Base-by-base conservation (phyloP, 2,113 vertebrate genomes). In the Cephalopholis sonnerati region DNA sequence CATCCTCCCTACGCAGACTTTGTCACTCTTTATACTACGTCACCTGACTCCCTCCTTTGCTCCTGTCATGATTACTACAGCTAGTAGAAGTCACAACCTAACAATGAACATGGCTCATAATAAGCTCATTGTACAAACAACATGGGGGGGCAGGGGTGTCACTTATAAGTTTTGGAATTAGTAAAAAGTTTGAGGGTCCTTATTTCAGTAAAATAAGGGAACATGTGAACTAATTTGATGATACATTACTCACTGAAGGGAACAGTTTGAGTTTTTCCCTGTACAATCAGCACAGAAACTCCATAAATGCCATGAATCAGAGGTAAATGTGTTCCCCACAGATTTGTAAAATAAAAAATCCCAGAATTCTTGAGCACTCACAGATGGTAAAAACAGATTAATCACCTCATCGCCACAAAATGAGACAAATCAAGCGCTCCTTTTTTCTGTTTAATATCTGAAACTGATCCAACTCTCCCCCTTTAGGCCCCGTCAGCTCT, bases 391-490 rank as follows among this genome's bases (percentile, higher is more conserved):
- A 67, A 87, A 84, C 58, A 22, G 68, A 89, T 87, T 82, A 88
- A 80, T 86, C 86, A 80, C 54, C 63, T 62, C 75, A 57, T 77
- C 22, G 29, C 58, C 80, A 74, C 88, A 91, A 88, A 85, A 87
- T 54, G 61, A 77, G 80, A 78, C 86, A 76, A 91, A 93, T 88
- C 79, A 78, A 86, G 54, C 8, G 1, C 61, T 75, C 24, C 50
- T 81, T 84, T 83, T 81, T 92, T 83, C 77, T 88, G 85, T 90
- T 93, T 84, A 91, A 91, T 87, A 70, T 77, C 85, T 91, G 91
- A 92, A 87, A 90, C 79, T 50, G 88, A 88, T 92, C 89, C 89
- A 92, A 69, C 54, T 65, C 4, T 25, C n/a, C 55, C 64, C 79
- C 51, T 79, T 79, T 25, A 72, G 83, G 69, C 83, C 74, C 67